Conservation (phyloP, 2,888 invertebrate genomes). For the Petrolisthes manimaculis region DNA sequence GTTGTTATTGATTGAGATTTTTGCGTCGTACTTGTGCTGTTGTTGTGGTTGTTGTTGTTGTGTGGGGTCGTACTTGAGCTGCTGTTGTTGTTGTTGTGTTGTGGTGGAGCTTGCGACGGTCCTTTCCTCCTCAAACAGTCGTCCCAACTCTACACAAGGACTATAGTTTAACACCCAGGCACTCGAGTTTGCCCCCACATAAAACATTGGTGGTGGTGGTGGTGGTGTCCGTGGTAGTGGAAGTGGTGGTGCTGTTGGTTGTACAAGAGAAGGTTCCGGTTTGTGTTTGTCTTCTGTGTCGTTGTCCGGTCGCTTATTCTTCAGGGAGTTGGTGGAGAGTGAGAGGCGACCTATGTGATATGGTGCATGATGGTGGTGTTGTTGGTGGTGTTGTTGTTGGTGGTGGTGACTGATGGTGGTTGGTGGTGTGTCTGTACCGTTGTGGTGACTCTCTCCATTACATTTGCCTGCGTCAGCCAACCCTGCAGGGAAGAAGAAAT, state of each 20-base stretch:
- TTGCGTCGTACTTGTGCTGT: not conserved
- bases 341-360: constrained; percentile 37
- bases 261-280: not conserved
- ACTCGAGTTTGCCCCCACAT: constrained; percentile 1
- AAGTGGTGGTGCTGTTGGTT: not conserved
- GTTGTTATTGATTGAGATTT: not conserved
- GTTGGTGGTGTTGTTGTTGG: not conserved
- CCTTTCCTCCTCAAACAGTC: not conserved
- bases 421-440: not conserved
- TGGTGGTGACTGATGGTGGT: not conserved
- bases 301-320: not conserved
- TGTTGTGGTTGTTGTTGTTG: too few relatives aligned
- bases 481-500: too few relatives aligned
- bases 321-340: constrained; percentile 40
- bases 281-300: not conserved
- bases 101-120: not conserved
- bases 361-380: not conserved
- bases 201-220: constrained; percentile 2
- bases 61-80: too few relatives aligned
- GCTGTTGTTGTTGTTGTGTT: too few relatives aligned
- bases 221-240: not conserved
- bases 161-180: constrained; percentile 21
- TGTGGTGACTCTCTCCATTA: not conserved
- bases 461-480: not conserved
- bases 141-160: constrained; percentile 28